Percentiles rank a stretch among this genome's conserved stretches.
Conservation (phyloP, 2,888 invertebrate genomes). For the Gymnoscelis rufifasciata region DNA sequence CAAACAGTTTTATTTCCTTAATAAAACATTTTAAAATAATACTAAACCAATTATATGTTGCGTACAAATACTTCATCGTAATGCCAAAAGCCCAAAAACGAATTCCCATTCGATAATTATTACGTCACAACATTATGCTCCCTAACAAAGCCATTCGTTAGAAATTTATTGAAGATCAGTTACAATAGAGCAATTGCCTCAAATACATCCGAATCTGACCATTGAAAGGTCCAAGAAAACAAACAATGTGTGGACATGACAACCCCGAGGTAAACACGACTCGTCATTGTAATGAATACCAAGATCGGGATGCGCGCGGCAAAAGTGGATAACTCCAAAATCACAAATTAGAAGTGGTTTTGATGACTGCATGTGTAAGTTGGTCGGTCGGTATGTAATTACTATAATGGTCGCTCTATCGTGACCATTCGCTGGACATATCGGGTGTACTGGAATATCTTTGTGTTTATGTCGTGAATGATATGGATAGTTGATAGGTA, state of each 20-base stretch:
- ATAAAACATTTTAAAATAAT: too few relatives aligned
- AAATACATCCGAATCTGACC: slow-evolving; percentile 34
- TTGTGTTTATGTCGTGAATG: not conserved
- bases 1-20: too few relatives aligned
- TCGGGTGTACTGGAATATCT: not conserved
- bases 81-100: too few relatives aligned
- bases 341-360: slow-evolving; percentile 20
- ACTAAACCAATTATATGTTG: too few relatives aligned
- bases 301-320: slow-evolving; percentile 36
- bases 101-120: too few relatives aligned
- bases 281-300: slow-evolving; percentile 53
- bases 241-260: slow-evolving; percentile 59
- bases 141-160: too few relatives aligned
- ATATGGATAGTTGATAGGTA: too few relatives aligned
- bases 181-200: not conserved
- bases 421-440: slow-evolving; percentile 61
- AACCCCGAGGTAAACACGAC: slow-evolving; percentile 73
- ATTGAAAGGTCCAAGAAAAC: slow-evolving; percentile 59
- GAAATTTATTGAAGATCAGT: too few relatives aligned
- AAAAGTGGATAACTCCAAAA: slow-evolving; percentile 34
- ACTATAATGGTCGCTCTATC: slow-evolving; percentile 65
- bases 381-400: slow-evolving; percentile 59
- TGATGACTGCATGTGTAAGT: slow-evolving; percentile 37
- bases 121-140: too few relatives aligned
- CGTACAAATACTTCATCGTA: too few relatives aligned